Evolutionary conservation across 1,140 invertebrate genomes (phyloP).

Genomic region (Pogonus chalceus): DNA sequence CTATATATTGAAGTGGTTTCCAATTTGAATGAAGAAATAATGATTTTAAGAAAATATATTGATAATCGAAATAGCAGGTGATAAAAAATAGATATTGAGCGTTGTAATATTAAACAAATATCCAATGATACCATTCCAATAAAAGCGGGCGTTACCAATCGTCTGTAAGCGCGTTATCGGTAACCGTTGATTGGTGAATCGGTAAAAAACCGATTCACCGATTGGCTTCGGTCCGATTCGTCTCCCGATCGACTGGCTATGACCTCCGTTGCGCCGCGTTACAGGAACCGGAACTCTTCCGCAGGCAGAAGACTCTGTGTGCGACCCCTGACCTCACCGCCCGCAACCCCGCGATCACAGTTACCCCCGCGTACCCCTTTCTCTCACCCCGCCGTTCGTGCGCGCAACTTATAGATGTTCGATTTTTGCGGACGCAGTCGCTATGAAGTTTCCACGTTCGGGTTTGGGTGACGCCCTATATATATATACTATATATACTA

Average conservation of each 20-base stretch:
- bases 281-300: not conserved
- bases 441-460: not conserved
- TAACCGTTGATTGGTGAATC: not conserved
- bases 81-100: too few relatives aligned
- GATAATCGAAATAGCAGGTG: too few relatives aligned
- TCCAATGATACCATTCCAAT: too few relatives aligned
- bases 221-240: not conserved
- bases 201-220: not conserved
- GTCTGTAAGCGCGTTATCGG: not conserved
- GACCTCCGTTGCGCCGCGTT: not conserved
- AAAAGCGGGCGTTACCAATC: not conserved
- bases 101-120: too few relatives aligned
- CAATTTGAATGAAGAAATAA: too few relatives aligned
- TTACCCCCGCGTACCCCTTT: not conserved
- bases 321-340: not conserved
- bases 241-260: not conserved
- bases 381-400: not conserved
- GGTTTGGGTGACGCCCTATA: too few relatives aligned
- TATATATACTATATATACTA: too few relatives aligned
- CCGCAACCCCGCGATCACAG: not conserved
- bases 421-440: slow-evolving; percentile 7
- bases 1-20: too few relatives aligned
- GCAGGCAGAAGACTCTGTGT: not conserved
- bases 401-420: slow-evolving; percentile 9
- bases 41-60: too few relatives aligned